Conservation (phyloP, 2,888 invertebrate species). For the Sesia apiformis region DNA sequence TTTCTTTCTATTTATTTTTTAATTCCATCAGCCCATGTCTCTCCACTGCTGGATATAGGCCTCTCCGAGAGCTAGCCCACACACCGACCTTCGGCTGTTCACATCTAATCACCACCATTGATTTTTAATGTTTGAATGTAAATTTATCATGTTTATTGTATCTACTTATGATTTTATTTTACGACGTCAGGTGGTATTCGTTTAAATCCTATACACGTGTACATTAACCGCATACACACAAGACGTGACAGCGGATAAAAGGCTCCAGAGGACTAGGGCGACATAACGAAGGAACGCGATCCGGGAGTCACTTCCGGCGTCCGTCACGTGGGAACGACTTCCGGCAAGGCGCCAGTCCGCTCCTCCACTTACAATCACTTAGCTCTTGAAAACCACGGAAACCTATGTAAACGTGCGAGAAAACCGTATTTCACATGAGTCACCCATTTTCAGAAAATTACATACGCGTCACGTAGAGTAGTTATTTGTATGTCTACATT, state of each 20-base stretch:
- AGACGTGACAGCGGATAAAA: constrained; percentile 25
- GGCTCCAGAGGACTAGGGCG: constrained; percentile 35
- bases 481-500: no score
- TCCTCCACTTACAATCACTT: constrained; percentile 69
- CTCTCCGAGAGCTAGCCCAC: no score
- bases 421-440: neutral
- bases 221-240: neutral
- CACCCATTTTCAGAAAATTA: no score
- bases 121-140: no score
- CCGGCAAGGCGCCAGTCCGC: constrained; percentile 48
- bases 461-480: no score
- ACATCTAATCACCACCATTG: no score
- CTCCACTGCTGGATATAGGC: no score
- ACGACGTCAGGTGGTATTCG: neutral
- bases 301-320: constrained; percentile 65
- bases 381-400: constrained; percentile 42
- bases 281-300: constrained; percentile 63
- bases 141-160: no score
- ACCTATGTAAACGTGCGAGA: constrained; percentile 20
- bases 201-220: neutral
- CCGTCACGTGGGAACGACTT: constrained; percentile 70
- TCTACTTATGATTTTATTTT: neutral
- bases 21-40: no score
- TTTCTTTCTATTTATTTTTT: no score
- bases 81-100: no score